These are phyloP conservation scores for Prenolepis imparis DNA, from an alignment of 2,888 invertebrate genomes.

Conservation along the genomic window DNA sequence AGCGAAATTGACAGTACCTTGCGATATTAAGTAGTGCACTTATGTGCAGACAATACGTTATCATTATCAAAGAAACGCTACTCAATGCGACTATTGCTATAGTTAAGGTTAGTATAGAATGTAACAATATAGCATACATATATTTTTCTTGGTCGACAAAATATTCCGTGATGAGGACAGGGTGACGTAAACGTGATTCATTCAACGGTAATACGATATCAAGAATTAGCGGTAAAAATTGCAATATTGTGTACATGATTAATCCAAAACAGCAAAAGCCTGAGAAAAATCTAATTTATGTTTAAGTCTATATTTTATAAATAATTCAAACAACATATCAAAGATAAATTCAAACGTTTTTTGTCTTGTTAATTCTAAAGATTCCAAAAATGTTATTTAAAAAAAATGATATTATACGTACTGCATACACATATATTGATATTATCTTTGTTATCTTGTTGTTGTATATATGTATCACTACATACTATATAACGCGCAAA, in stretches of 20 bases:
- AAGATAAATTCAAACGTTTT: background rate
- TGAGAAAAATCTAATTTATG: background rate
- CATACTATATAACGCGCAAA: background rate
- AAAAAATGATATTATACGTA: too few relatives aligned
- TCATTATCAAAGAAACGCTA: background rate
- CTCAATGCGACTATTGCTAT: background rate
- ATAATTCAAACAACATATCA: background rate
- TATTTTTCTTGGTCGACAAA: conserved; percentile 30
- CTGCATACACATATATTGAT: background rate
- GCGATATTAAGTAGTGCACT: conserved; percentile 26
- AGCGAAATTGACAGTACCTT: conserved; percentile 4
- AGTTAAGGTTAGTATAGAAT: background rate
- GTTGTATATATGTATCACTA: too few relatives aligned
- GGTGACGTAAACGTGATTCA: conserved; percentile 1
- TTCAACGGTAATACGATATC: conserved; percentile 35
- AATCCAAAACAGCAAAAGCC: background rate
- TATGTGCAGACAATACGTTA: background rate
- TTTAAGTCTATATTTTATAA: background rate
- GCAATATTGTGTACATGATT: background rate
- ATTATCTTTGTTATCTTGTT: background rate
- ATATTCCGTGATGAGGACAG: conserved; percentile 8
- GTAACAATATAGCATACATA: background rate
- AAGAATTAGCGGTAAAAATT: conserved; percentile 6
- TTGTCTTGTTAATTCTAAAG: too few relatives aligned
- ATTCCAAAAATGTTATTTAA: too few relatives aligned